These are phyloP conservation scores for Isurus oxyrinchus DNA, from an alignment of 2,113 vertebrate species.

Conservation along the genomic window DNA sequence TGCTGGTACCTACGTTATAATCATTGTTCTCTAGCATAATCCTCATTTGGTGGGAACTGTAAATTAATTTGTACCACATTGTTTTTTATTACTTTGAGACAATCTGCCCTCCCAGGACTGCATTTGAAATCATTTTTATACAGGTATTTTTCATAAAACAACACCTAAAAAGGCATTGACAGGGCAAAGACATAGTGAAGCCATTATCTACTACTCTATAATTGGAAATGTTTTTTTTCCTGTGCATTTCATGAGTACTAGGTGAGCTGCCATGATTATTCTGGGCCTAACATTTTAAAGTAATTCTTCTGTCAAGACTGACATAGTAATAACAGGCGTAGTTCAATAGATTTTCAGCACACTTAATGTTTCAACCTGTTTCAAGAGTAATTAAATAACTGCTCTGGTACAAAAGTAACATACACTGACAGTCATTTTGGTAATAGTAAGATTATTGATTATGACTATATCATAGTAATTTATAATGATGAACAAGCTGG, in stretches of 20 bases:
- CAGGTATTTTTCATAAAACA: neutral
- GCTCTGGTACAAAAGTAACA: neutral
- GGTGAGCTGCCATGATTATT: slow-evolving; percentile 2
- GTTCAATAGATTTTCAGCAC: slow-evolving; percentile 21
- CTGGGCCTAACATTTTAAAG: neutral
- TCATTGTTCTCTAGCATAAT: neutral
- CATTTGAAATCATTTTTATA: neutral
- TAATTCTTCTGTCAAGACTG: slow-evolving; percentile 32
- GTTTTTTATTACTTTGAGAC: neutral
- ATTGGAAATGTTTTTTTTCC: slow-evolving; percentile 15
- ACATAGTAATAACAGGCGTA: slow-evolving; percentile 8
- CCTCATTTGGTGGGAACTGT: neutral
- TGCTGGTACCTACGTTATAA: neutral
- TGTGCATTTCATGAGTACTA: neutral
- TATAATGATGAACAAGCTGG: slow-evolving; percentile 1
- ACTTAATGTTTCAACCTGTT: slow-evolving; percentile 30
- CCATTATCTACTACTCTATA: slow-evolving; percentile 2
- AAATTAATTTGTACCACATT: neutral
- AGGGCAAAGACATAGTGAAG: neutral
- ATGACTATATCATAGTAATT: slow-evolving; percentile 13
- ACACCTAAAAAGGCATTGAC: neutral
- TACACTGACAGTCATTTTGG: neutral
- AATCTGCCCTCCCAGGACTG: neutral
- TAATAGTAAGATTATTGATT: slow-evolving; percentile 28
- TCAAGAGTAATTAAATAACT: slow-evolving; percentile 27